Evolutionary conservation across 2,797 vertebrate species (phyloP).

Genomic region (Sarcophilus harrisii): DNA sequence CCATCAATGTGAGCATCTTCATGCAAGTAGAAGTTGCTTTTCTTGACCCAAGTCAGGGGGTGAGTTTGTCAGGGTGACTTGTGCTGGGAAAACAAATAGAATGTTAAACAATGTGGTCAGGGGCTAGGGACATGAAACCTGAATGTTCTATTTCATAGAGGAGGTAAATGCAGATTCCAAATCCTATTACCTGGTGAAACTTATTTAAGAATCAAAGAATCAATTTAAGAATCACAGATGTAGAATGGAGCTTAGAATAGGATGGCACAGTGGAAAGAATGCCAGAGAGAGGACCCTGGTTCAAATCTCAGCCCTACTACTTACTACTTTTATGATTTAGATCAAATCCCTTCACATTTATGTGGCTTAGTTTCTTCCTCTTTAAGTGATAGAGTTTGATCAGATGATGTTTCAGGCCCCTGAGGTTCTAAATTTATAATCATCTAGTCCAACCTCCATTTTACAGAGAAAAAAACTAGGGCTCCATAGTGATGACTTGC

Average conservation of each 20-base stretch:
- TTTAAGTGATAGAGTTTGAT: background rate
- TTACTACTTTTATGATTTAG: background rate
- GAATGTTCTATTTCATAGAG: background rate
- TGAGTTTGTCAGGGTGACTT: background rate
- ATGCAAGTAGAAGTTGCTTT: background rate
- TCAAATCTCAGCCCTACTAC: background rate
- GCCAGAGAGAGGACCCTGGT: background rate
- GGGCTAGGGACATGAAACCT: background rate
- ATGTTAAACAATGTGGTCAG: background rate
- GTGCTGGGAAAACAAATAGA: background rate
- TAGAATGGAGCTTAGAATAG: background rate
- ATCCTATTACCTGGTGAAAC: background rate
- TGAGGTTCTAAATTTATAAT: background rate
- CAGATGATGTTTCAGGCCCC: background rate
- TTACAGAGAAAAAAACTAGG: background rate
- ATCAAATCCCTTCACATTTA: background rate
- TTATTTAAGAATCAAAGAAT: background rate
- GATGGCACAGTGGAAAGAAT: background rate
- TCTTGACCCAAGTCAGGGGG: background rate
- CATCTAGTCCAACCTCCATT: background rate
- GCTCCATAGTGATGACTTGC: background rate
- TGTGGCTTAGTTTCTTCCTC: background rate
- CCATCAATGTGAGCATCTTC: background rate
- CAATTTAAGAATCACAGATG: background rate
- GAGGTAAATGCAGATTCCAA: background rate